Evolutionary conservation across 2,113 vertebrate genomes (phyloP).

Genomic region (Oceanites oceanicus): DNA sequence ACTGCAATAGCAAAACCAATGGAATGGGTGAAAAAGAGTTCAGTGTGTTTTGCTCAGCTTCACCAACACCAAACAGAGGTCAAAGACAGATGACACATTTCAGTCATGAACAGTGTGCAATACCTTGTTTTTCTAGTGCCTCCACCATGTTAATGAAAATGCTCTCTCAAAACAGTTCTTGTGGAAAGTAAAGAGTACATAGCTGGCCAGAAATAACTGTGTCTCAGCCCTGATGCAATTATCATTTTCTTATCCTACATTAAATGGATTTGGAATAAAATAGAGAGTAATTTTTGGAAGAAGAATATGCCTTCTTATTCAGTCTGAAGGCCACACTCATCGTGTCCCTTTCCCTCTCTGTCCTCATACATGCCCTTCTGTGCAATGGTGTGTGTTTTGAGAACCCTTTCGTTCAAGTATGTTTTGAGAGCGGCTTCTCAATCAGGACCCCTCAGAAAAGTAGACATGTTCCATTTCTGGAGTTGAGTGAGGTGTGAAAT

Average conservation of each 20-base stretch:
- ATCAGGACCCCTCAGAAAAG: background rate
- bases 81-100: background rate
- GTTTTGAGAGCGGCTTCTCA: background rate
- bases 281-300: background rate
- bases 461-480: background rate
- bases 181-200: background rate
- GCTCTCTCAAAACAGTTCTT: background rate
- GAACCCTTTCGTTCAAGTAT: background rate
- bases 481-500: background rate
- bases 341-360: background rate
- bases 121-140: background rate
- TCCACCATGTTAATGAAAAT: background rate
- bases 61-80: background rate
- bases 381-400: background rate
- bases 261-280: background rate
- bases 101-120: background rate
- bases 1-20: slow-evolving; percentile 11
- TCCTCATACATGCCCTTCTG: accelerated
- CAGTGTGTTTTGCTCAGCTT: background rate
- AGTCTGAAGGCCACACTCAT: background rate
- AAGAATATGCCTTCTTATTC: background rate
- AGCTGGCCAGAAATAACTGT: background rate
- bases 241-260: background rate
- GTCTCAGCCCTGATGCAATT: background rate
- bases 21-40: background rate